Conservation (phyloP, 1,140 invertebrate species). For the Zaprionus kolodkinae region DNA sequence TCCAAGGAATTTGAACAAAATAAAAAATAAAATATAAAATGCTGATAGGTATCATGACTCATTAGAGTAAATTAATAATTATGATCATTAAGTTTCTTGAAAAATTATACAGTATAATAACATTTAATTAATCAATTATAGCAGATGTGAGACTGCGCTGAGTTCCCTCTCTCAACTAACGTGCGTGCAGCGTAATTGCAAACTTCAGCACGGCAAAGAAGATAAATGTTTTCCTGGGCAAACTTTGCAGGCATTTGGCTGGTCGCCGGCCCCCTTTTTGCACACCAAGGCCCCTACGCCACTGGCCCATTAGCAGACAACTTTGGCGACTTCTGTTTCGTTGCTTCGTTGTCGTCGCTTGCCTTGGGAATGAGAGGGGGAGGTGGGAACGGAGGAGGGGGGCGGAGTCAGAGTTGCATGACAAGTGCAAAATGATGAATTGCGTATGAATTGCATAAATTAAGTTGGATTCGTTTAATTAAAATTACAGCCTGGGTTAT, state of each 20-base stretch:
- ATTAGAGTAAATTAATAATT: not conserved
- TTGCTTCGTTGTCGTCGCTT: conserved; percentile 15
- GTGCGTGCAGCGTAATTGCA: conserved; percentile 1
- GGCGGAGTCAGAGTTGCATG: conserved; percentile 50
- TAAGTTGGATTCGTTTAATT: conserved; percentile 81
- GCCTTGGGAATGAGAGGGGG: not conserved
- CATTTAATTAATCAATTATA: conserved; percentile 1
- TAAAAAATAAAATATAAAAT: not conserved
- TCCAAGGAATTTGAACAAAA: not conserved
- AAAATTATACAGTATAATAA: not conserved
- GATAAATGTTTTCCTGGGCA: not conserved
- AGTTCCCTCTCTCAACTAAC: not conserved
- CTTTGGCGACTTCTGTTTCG: conserved; percentile 27
- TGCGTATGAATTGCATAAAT: conserved; percentile 81
- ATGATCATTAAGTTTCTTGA: not conserved
- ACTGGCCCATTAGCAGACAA: conserved; percentile 27
- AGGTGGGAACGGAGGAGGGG: not conserved
- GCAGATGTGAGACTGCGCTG: not conserved
- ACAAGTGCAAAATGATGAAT: conserved; percentile 83
- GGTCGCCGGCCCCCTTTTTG: not conserved
- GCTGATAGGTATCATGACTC: not conserved
- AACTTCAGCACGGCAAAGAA: not conserved
- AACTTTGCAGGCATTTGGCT: conserved; percentile 1
- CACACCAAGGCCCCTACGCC: conserved; percentile 9
- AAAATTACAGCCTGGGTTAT: conserved; percentile 74